phyloP scores from a whole-genome alignment of 1,140 invertebrate species.

The Apis florea region DNA sequence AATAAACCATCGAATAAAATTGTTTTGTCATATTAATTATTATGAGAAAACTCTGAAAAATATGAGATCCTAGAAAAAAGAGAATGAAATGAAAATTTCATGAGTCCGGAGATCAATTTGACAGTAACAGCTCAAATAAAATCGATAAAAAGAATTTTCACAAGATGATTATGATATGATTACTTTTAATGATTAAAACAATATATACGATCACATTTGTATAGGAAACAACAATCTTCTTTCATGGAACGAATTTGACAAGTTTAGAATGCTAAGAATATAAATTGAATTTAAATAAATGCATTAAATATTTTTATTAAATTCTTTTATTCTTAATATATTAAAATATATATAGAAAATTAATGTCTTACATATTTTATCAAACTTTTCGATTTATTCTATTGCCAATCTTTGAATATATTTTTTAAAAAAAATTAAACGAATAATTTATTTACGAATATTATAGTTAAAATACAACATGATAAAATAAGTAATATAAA shows the following conservation, averaged over 20 bases:
- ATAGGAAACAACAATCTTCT: not conserved
- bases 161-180: not conserved
- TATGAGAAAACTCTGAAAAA: not conserved
- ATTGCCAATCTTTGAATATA: not conserved
- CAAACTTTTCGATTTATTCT: not conserved
- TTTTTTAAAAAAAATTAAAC: not conserved
- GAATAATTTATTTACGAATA: not conserved
- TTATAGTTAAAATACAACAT: no score
- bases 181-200: not conserved
- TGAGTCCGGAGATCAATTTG: no score
- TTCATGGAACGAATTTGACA: slow-evolving; percentile 1
- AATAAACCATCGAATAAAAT: not conserved
- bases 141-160: not conserved
- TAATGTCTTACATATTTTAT: not conserved
- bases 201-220: not conserved
- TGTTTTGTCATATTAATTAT: not conserved
- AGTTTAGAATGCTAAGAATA: slow-evolving; percentile 7
- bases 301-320: not conserved
- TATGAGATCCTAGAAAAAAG: no score
- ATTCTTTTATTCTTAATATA: not conserved
- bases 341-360: not conserved
- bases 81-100: not conserved
- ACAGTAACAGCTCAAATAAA: not conserved
- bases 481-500: no score
- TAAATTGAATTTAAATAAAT: not conserved